These are phyloP conservation scores for Bufo gargarizans DNA, from an alignment of 2,113 vertebrate species.

Conservation along the genomic window DNA sequence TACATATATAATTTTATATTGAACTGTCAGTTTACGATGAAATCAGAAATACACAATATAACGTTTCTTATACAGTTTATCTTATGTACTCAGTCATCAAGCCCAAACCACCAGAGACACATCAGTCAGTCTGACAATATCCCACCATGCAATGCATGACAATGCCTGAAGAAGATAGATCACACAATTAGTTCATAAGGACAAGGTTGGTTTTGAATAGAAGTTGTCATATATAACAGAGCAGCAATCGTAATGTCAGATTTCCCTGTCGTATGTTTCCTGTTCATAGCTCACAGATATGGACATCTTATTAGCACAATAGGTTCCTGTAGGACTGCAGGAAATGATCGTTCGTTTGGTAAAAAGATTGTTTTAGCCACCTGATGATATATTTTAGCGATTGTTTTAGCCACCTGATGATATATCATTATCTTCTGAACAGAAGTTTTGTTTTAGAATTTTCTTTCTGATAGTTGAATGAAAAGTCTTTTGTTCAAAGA, in stretches of 20 bases:
- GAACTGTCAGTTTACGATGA: no score
- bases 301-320: background rate
- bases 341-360: no score
- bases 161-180: background rate
- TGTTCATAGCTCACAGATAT: background rate
- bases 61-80: background rate
- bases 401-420: no score
- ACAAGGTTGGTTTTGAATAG: slow-evolving; percentile 3
- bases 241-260: background rate
- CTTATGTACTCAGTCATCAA: background rate
- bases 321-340: background rate
- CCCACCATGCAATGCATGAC: slow-evolving; percentile 4
- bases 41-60: background rate
- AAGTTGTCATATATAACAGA: background rate
- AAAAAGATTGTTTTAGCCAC: no score
- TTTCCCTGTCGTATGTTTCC: background rate
- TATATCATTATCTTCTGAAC: no score
- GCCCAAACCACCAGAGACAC: background rate
- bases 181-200: background rate
- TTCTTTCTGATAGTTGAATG: no score
- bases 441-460: no score
- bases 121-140: slow-evolving; percentile 3
- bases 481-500: no score
- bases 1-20: no score
- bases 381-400: no score